A percentile compares a stretch with the other conserved stretches of the same genome.
phyloP scores from a whole-genome alignment of 2,113 vertebrate species.

The Tringa solitaria region DNA sequence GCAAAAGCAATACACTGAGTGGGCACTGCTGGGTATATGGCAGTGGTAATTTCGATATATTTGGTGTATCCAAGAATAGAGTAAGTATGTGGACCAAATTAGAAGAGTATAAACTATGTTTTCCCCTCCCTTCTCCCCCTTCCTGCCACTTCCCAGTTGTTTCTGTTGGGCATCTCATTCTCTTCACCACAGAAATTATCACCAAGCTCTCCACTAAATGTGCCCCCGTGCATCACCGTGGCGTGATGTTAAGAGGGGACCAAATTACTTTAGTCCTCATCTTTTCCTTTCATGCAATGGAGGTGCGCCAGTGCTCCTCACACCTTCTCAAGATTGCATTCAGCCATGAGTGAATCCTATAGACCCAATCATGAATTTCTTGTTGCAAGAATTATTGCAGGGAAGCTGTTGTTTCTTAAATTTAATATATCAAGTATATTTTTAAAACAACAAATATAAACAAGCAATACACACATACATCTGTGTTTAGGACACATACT shows the following conservation, averaged over 20 bases:
- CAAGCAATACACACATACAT: background rate
- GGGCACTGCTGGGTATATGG: background rate
- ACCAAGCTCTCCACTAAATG: background rate
- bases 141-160: background rate
- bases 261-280: background rate
- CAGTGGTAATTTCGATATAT: background rate
- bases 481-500: background rate
- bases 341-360: background rate
- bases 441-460: constrained; percentile 8
- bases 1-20: background rate
- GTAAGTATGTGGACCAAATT: background rate
- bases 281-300: background rate
- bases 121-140: background rate
- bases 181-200: background rate
- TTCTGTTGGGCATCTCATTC: background rate
- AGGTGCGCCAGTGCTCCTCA: background rate
- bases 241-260: background rate
- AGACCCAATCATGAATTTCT: background rate
- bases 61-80: background rate
- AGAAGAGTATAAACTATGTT: background rate
- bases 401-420: background rate
- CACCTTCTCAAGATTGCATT: background rate
- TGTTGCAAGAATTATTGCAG: background rate
- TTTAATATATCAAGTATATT: background rate
- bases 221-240: accelerated